Base-by-base conservation (phyloP, 2,797 vertebrate species). In the Okamejei kenojei region DNA sequence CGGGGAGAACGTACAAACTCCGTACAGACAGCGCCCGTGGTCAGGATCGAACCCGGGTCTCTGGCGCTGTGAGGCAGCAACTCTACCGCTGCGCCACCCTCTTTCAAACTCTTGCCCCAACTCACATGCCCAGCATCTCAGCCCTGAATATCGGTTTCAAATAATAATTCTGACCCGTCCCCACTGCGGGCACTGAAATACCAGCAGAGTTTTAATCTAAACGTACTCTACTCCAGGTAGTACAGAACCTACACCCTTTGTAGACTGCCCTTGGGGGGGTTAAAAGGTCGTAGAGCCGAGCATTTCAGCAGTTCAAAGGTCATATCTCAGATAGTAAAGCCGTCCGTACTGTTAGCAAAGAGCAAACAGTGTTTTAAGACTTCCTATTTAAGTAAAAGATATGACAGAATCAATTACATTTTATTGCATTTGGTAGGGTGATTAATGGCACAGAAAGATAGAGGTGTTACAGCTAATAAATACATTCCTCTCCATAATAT, bases 301-400 rank as follows among this genome's bases (percentile, higher is more conserved):
- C 15, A 88, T 35, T 68, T 35, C 61, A 65, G 15, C 61, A 68
- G 84, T 88, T 68, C 63, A 88, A 88, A 88, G 84, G 84, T 88
- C 45, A 17, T 4, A 82, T 82, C 80, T 82, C 45, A 29, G 45
- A 82, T 82, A 58, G 38, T 58, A 82, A 82, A 82, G 23, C 45
- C 84, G 32, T 2, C n/a, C 61, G 5, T 65, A 63, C 68, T 68
- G 68, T 68, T 68, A 88, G 84, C 21, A 63, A 88, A 88, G 84
- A 88, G n/a, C 84, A 88, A 88, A 88, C 84, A 88, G 63, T 68
- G 84, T 68, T 88, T 88, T 68, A 88, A 35, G n/a, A 21, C 63
- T 88, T 88, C 84, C 84, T 88, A 88, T 35, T 88, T 88, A 68
- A 88, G 61, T 35, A 88, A 68, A 54, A 88, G 84, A 88, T 88